Conservation (phyloP, 2,797 vertebrate genomes). For the Sebastes reedi region DNA sequence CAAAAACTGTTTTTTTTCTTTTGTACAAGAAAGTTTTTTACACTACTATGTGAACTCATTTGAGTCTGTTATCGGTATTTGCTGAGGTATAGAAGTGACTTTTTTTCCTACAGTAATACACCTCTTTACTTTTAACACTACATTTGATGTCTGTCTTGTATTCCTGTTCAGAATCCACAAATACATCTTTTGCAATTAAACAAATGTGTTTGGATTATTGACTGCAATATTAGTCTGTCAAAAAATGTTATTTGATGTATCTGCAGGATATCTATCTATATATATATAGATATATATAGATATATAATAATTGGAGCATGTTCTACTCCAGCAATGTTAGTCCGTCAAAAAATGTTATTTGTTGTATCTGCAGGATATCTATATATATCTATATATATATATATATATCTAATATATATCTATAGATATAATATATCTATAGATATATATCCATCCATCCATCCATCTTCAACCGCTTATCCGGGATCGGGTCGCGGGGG, state of each 20-base stretch:
- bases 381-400: background rate
- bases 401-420: background rate
- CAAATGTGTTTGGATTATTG: constrained; percentile 29
- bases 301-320: too few species aligned
- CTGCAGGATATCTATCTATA: too few species aligned
- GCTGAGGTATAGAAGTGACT: constrained; percentile 40
- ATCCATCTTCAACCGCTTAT: too few species aligned
- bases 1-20: constrained; percentile 48
- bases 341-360: background rate
- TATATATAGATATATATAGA: too few species aligned
- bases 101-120: constrained; percentile 41
- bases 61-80: constrained; percentile 39
- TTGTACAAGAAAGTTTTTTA: constrained; percentile 74
- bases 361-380: background rate
- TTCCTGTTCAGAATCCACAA: constrained; percentile 76
- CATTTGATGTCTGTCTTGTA: constrained; percentile 71
- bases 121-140: constrained; percentile 69
- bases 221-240: background rate
- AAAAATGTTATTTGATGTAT: too few species aligned
- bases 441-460: too few species aligned
- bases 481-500: too few species aligned
- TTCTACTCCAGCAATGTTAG: too few species aligned
- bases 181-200: constrained; percentile 79
- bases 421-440: too few species aligned
- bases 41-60: constrained; percentile 59